Evolutionary conservation across 2,888 invertebrate species (phyloP).

Genomic region (Volucella zonaria): DNA sequence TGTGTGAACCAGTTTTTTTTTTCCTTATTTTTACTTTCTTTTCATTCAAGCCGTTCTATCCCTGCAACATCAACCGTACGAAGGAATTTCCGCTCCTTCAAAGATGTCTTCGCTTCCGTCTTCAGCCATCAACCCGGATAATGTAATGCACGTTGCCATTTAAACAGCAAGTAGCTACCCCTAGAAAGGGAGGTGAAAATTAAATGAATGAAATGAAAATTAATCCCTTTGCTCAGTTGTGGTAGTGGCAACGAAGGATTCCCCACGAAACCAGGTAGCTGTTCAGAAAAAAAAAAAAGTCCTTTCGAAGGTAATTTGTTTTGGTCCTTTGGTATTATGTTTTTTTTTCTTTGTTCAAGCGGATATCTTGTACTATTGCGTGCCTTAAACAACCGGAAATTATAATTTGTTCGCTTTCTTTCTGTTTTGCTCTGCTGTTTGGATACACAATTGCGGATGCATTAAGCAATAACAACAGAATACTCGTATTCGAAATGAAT

Average conservation of each 20-base stretch:
- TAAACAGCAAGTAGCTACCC: slow-evolving; percentile 55
- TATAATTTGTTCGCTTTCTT: slow-evolving; percentile 66
- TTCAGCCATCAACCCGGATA: slow-evolving; percentile 62
- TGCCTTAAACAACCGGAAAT: slow-evolving; percentile 71
- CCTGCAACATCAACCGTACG: slow-evolving; percentile 1
- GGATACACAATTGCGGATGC: slow-evolving; percentile 25
- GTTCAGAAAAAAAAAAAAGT: slow-evolving; percentile 38
- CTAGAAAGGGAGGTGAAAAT: slow-evolving; percentile 65
- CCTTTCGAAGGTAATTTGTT: slow-evolving; percentile 70
- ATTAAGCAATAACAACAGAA: not conserved
- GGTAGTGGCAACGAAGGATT: slow-evolving; percentile 23
- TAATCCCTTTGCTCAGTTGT: slow-evolving; percentile 44
- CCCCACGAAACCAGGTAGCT: slow-evolving; percentile 38
- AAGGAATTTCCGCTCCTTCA: slow-evolving; percentile 65
- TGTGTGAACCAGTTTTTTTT: slow-evolving; percentile 35
- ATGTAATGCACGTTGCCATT: slow-evolving; percentile 68
- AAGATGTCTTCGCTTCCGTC: slow-evolving; percentile 69
- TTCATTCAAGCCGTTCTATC: slow-evolving; percentile 12
- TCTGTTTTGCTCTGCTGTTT: slow-evolving; percentile 27
- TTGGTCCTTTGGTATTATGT: slow-evolving; percentile 46
- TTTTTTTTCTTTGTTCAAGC: slow-evolving; percentile 31
- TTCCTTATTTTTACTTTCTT: slow-evolving; percentile 34
- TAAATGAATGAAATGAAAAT: slow-evolving; percentile 72
- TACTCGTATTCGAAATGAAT: no score
- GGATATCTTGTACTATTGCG: slow-evolving; percentile 71